Evolutionary conservation across 2,113 vertebrate species (phyloP), one percentile per base, ranked within the genome.

Genomic region (Formicarius rufipectus): DNA sequence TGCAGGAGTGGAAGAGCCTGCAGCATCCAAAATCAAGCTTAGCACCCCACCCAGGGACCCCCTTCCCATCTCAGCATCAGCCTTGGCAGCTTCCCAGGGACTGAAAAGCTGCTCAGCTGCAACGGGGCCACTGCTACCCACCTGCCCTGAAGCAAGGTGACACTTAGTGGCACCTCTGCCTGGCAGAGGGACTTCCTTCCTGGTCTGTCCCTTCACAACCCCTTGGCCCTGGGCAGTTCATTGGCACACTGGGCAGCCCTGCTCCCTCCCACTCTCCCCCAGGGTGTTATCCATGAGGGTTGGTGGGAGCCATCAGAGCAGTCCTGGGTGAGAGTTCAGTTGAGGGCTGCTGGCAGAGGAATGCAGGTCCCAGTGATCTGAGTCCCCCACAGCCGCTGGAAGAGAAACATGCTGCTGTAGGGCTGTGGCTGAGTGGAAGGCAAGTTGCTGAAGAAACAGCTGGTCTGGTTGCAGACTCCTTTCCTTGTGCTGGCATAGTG

Each of bases 381-480:
- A 22, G n/a, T 52, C 37, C 64, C 31, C 27, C 2, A 2, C 10
- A 55, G 73, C 16, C 5, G 5, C 30, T 4, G 30, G 44, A 52
- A 35, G 62, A 85, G 18, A 44, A 45, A 7, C 1, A 2, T 1
- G 4, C 37, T 22, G 23, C 50, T 1, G 0, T 30, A 1, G 4
- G 25, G 3, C 18, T 17, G 73, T 33, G 40, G 42, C 1, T 0
- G 8, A 33, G 40, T 2, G 1, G 47, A 44, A 31, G 23, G 12
- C 2, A 2, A 49, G 27, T 9, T 39, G 66, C 66, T 50, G 81
- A 52, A 50, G 52, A 45, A 91, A 17, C 12, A 8, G 16, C 27
- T 1, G 0, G 23, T 37, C 35, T 25, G 1, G 0, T 52, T 12
- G 35, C 47, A 31, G 6, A 27, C 10, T 5, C 33, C 13, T 16